Conservation (phyloP, 2,888 invertebrate genomes). For the Cephonodes hylas region DNA sequence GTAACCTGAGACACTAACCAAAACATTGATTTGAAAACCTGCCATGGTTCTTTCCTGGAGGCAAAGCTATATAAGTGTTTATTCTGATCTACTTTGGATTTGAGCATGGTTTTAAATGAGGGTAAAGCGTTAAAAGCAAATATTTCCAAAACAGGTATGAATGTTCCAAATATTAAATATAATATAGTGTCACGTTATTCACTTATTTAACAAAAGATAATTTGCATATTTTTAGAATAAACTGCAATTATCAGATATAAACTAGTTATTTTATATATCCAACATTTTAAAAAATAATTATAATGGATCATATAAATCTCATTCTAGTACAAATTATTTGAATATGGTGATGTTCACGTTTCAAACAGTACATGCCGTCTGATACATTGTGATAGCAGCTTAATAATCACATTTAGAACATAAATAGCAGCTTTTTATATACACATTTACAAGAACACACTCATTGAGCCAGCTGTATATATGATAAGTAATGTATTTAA, state of each 20-base stretch:
- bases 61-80: too few species aligned
- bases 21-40: too few species aligned
- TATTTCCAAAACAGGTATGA: not conserved
- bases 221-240: not conserved
- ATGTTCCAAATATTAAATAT: not conserved
- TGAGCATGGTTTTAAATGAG: too few species aligned
- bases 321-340: not conserved
- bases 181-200: too few species aligned
- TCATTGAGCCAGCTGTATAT: not conserved
- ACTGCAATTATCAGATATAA: not conserved
- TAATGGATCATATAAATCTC: not conserved
- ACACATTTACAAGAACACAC: not conserved
- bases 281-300: not conserved
- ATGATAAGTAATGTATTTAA: not conserved
- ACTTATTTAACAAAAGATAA: not conserved
- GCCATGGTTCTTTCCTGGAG: too few species aligned
- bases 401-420: not conserved
- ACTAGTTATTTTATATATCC: not conserved
- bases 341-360: not conserved
- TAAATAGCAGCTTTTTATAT: conserved; percentile 2
- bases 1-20: too few species aligned
- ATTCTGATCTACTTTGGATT: too few species aligned
- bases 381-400: not conserved
- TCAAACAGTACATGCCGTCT: not conserved
- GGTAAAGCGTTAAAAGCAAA: not conserved